Evolutionary conservation across 2,113 vertebrate species (phyloP).

Genomic region (Castor canadensis): DNA sequence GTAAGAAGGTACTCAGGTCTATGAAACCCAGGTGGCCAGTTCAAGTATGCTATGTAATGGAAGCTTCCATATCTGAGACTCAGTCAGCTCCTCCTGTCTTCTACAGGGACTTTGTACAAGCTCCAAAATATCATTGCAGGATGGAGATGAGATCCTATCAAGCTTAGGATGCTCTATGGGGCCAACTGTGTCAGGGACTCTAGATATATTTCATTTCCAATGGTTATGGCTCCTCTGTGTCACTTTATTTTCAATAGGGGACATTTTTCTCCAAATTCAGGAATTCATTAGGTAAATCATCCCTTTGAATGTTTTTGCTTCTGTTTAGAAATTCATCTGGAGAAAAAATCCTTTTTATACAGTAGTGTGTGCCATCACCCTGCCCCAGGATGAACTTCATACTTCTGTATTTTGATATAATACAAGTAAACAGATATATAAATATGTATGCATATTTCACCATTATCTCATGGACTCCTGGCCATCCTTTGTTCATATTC

Average conservation of each 20-base stretch:
- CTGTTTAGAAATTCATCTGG: neutral
- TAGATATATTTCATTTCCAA: too few relatives aligned
- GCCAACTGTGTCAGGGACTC: fast-evolving
- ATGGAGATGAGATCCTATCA: neutral
- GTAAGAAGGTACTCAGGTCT: too few relatives aligned
- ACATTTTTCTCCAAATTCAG: neutral
- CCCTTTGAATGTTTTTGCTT: neutral
- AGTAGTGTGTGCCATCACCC: fast-evolving
- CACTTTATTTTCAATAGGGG: neutral
- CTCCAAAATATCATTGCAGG: neutral
- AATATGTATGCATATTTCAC: too few relatives aligned
- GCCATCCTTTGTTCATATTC: neutral
- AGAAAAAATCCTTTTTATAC: neutral
- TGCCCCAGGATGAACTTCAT: neutral
- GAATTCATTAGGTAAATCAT: neutral
- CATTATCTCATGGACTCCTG: neutral
- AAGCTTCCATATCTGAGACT: neutral
- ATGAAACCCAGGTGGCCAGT: neutral
- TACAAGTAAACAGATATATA: neutral
- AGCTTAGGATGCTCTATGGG: neutral
- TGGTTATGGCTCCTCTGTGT: fast-evolving
- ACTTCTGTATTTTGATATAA: neutral
- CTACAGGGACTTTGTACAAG: neutral
- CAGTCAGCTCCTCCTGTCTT: neutral
- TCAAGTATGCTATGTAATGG: neutral